These are phyloP conservation scores for Unio delphinus DNA, from an alignment of 2,888 invertebrate species.

Conservation along the genomic window DNA sequence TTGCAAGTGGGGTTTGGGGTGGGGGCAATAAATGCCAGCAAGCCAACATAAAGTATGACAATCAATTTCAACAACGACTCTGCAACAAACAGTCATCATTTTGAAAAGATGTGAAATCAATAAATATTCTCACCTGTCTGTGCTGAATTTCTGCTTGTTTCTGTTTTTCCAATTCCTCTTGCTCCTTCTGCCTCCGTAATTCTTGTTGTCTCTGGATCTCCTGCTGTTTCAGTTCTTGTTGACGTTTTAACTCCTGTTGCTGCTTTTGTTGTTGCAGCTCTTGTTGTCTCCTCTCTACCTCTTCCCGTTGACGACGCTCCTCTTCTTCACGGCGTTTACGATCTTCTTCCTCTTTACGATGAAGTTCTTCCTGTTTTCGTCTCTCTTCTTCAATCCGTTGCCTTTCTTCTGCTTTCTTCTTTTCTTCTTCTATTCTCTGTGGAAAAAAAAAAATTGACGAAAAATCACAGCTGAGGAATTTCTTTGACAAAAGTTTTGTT, in stretches of 20 bases:
- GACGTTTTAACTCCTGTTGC: constrained; percentile 73
- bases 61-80: too few species aligned
- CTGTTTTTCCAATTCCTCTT: constrained; percentile 50
- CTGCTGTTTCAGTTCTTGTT: constrained; percentile 73
- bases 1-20: too few species aligned
- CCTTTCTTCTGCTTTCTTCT: constrained; percentile 73
- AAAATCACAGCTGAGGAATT: too few species aligned
- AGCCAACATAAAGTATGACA: too few species aligned
- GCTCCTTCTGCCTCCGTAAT: constrained; percentile 50
- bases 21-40: too few species aligned
- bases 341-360: constrained; percentile 43
- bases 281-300: constrained; percentile 62
- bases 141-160: constrained; percentile 40
- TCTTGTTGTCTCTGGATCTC: constrained; percentile 31
- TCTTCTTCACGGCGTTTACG: constrained; percentile 59
- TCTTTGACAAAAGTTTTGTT: too few species aligned
- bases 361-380: constrained; percentile 1
- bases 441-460: neutral
- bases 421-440: constrained; percentile 54
- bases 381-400: constrained; percentile 42
- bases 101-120: too few species aligned
- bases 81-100: too few species aligned
- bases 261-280: constrained; percentile 10
- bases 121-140: constrained; percentile 17
- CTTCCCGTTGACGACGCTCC: constrained; percentile 23